Base-by-base conservation (phyloP, 2,888 invertebrate genomes). In the Drosophila conformis region DNA sequence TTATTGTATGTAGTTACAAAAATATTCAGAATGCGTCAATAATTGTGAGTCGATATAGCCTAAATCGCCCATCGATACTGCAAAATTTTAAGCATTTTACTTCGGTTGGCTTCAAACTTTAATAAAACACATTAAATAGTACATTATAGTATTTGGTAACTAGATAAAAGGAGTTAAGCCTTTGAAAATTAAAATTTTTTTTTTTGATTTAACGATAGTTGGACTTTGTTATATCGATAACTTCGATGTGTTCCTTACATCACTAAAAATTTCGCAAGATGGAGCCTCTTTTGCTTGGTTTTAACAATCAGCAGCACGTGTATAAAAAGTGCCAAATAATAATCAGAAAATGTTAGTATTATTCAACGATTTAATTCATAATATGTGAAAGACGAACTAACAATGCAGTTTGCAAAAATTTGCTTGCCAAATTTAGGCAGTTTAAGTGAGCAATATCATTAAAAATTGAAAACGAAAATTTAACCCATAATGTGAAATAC, bases 221-320 rank as follows among this genome's bases (percentile, higher is more conserved):
- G 10, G 25, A 54, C 21, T 33, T 18, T 7, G 2, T 51, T 42
- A 59, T 63, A 80, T 70, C 81, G 75, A 91, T 90, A 69, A 36
- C 15, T 36, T 8, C 29, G 40, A 68, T 72, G 51, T 62, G 69
- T 79, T 52, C 58, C 65, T 75, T 56, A 76, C 86, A 87, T 91
- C 91, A 87, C 78, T 91, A 88, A 90, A 87, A 91, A 86, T 83
- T 91, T 91, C 87, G 88, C 92, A 92, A 92, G 90, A 92, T 92
- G 91, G 91, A 90, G 91, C 92, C 92, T 89, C 85, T 93, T 93
- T 93, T 93, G 93, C 93, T 93, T 93, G 92, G 89, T 92, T 93
- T 92, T 91, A 91, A 92, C 89, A 93, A 93, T 91, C 92, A 91
- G 92, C 92, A 93, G 93, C 93, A 93, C 93, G 93, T 93, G 93